phyloP scores from a whole-genome alignment of 2,797 vertebrate species.

The Pangasius krempfi region DNA sequence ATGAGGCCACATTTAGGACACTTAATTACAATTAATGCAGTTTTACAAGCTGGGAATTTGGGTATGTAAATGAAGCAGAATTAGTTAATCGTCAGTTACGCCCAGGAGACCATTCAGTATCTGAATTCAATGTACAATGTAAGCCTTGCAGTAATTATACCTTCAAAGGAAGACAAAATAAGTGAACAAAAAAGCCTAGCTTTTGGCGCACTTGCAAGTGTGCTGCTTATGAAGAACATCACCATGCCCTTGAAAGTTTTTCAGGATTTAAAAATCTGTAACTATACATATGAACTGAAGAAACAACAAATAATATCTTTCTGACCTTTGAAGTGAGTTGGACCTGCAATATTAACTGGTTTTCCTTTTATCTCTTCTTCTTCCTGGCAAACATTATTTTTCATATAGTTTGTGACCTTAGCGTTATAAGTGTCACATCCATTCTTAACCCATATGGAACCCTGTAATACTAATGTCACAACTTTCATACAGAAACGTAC shows the following conservation, averaged over 20 bases:
- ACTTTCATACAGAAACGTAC: neutral
- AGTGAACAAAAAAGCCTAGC: slow-evolving; percentile 10
- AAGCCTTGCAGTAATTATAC: slow-evolving; percentile 16
- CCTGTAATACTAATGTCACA: no score
- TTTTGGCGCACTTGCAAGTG: slow-evolving; percentile 24
- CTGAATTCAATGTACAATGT: slow-evolving; percentile 32
- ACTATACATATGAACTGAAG: neutral
- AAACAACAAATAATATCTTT: slow-evolving; percentile 3
- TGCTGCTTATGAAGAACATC: slow-evolving; percentile 13
- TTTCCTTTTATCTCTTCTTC: neutral
- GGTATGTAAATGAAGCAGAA: slow-evolving; percentile 27
- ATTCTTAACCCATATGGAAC: neutral
- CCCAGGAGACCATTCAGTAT: neutral
- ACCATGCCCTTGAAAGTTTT: neutral
- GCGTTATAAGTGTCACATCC: no score
- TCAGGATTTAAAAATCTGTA: neutral
- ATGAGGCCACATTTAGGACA: slow-evolving; percentile 16
- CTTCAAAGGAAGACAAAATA: slow-evolving; percentile 32
- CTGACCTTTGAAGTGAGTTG: neutral
- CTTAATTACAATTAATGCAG: slow-evolving; percentile 11
- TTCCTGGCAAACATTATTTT: neutral
- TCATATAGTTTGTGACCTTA: neutral
- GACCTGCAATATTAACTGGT: neutral
- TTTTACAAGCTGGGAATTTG: slow-evolving; percentile 11
- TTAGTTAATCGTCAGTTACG: slow-evolving; percentile 32